Evolutionary conservation across 2,888 invertebrate genomes (phyloP).

Genomic region (Macaria notata): DNA sequence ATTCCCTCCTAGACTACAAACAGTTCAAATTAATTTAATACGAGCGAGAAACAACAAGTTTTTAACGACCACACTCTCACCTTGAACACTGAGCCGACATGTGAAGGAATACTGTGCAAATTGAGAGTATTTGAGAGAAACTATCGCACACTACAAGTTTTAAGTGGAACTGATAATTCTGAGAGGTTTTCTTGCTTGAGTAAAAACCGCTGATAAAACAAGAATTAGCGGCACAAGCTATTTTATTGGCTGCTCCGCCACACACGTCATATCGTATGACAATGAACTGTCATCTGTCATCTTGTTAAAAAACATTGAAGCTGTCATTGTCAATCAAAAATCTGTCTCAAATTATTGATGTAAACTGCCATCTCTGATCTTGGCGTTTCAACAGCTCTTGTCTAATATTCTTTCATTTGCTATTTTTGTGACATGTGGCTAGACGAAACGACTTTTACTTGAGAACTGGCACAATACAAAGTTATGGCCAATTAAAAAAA

Average conservation of each 20-base stretch:
- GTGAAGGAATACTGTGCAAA: conserved; percentile 25
- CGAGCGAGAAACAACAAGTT: conserved; percentile 18
- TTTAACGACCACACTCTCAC: conserved; percentile 44
- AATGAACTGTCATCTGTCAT: conserved; percentile 11
- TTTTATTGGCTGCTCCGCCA: conserved; percentile 44
- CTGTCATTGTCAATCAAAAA: neutral
- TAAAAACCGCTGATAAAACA: conserved; percentile 46
- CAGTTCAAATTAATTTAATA: conserved; percentile 38
- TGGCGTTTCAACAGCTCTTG: too few relatives aligned
- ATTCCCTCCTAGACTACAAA: conserved; percentile 40
- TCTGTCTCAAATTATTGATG: too few relatives aligned
- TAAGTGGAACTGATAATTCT: conserved; percentile 41
- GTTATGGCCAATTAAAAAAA: too few relatives aligned
- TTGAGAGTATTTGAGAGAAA: conserved; percentile 20
- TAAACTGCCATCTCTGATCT: too few relatives aligned
- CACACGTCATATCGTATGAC: conserved; percentile 28
- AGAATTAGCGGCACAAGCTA: conserved; percentile 40
- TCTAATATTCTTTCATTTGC: too few relatives aligned
- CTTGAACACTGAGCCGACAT: conserved; percentile 45
- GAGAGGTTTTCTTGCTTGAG: conserved; percentile 36
- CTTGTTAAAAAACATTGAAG: neutral
- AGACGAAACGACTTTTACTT: neutral
- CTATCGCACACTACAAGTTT: conserved; percentile 37
- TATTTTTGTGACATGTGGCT: too few relatives aligned
- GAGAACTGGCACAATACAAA: too few relatives aligned